Base-by-base conservation (phyloP, 2,888 invertebrate genomes). In the Diadegma fenestrale region DNA sequence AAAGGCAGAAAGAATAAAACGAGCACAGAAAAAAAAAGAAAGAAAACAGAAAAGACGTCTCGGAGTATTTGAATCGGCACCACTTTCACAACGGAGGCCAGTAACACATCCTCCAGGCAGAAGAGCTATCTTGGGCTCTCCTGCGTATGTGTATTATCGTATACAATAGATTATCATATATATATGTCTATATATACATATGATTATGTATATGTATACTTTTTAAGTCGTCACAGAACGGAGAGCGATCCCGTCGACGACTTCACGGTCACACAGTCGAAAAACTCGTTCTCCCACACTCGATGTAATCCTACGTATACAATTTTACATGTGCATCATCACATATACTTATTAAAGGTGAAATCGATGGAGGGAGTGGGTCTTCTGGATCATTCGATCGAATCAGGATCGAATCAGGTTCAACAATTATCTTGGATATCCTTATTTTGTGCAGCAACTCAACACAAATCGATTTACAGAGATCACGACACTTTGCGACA, bases 241-340 rank as follows among this genome's bases (percentile, higher is more conserved):
- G 17, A 30, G 22, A 71, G 71, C 68, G 37, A 73, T 85, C 61
- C 17, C 77, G 61, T 77, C 76, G 80, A 37, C 66, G 30, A 72
- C 83, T 86, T 80, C 82, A 83, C 85, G 85, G 82, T 83, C 85
- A 78, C 85, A 80, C 82, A 73, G 77, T 80, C 82, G 77, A 86
- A 83, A 83, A 83, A 83, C 85, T 86, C 72, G 85, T 86, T 86
- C 82, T 82, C 80, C 80, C 77, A 86, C 85, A 73, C 80, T 68
- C 68, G 66, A 64, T 69, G 48, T 73, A 63, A 66, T 37, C 48
- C 37, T 30, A 51, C n/a, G 26, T 45, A 51, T 77, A 51, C 51
- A 63, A 33, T 19, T 33, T 12, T 22, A 48, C 33, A 71, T 51
- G 64, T 41, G 33, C 22, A 63, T 72, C 19, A 43, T 51, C 54